Conservation (phyloP, 1,140 invertebrate species). For the Epicauta chinensis region DNA sequence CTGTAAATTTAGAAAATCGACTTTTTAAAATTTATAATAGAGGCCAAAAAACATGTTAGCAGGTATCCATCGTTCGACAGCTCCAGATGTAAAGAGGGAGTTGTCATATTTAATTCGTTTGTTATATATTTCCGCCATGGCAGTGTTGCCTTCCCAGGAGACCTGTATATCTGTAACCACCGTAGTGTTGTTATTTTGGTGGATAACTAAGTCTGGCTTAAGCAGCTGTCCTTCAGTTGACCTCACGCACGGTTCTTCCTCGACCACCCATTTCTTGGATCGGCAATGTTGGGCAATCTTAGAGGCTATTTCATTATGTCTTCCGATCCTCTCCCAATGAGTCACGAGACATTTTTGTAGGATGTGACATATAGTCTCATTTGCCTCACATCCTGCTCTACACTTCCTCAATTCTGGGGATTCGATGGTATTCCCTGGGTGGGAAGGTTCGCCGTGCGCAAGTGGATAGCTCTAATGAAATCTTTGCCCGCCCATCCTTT, state of each 20-base stretch:
- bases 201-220: constrained; percentile 15
- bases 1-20: no score
- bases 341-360: constrained; percentile 6
- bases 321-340: constrained; percentile 4
- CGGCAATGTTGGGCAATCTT: constrained; percentile 8
- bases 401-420: no score
- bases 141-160: constrained; percentile 11
- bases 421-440: not conserved
- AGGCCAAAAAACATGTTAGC: no score
- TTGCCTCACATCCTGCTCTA: not conserved
- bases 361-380: constrained; percentile 17
- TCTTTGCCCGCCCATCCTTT: constrained; percentile 17
- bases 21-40: no score
- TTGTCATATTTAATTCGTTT: no score
- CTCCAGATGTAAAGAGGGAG: no score
- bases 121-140: no score
- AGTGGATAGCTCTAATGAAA: constrained; percentile 18
- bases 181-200: not conserved
- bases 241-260: constrained; percentile 6
- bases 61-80: no score
- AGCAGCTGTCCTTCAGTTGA: not conserved
- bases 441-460: constrained; percentile 18
- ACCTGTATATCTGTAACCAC: constrained; percentile 11
- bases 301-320: constrained; percentile 10
- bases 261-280: not conserved